Percentiles rank a stretch among this genome's conserved stretches.
Conservation (phyloP, 2,797 vertebrate genomes). For the Aeoliscus strigatus region DNA sequence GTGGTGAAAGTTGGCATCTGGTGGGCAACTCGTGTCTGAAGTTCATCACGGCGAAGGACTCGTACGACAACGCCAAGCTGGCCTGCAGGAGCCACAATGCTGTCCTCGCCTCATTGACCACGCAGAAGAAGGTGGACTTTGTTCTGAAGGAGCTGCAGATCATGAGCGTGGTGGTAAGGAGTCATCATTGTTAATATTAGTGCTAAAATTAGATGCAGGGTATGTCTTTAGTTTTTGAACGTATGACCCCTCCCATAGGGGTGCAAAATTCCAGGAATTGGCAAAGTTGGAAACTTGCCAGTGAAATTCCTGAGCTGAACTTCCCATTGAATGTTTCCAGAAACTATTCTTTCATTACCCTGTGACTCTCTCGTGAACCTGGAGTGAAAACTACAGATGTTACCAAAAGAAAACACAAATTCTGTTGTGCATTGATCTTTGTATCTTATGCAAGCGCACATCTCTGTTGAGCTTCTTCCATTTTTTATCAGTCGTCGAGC, state of each 20-base stretch:
- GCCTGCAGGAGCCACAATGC: slow-evolving; percentile 86
- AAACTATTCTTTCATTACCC: no score
- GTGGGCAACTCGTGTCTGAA: slow-evolving; percentile 93
- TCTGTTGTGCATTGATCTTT: background rate
- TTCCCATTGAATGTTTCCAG: no score
- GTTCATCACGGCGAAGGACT: slow-evolving; percentile 86
- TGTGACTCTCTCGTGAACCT: no score
- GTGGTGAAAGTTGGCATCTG: slow-evolving; percentile 90
- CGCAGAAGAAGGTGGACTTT: slow-evolving; percentile 93
- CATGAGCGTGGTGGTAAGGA: slow-evolving; percentile 83
- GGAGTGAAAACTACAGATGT: background rate
- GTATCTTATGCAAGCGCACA: background rate
- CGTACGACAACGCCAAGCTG: slow-evolving; percentile 92
- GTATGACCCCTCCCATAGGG: no score
- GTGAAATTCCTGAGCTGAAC: no score
- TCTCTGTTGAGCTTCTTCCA: background rate
- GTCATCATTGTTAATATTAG: no score
- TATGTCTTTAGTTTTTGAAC: no score
- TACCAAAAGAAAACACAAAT: no score
- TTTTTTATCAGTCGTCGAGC: slow-evolving; percentile 11
- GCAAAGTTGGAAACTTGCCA: no score
- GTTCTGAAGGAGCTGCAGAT: slow-evolving; percentile 91
- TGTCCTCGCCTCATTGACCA: slow-evolving; percentile 89
- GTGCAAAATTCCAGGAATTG: no score
- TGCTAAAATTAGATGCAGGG: no score